phyloP scores from a whole-genome alignment of 2,888 invertebrate species.

The Antheraea assamensis region DNA sequence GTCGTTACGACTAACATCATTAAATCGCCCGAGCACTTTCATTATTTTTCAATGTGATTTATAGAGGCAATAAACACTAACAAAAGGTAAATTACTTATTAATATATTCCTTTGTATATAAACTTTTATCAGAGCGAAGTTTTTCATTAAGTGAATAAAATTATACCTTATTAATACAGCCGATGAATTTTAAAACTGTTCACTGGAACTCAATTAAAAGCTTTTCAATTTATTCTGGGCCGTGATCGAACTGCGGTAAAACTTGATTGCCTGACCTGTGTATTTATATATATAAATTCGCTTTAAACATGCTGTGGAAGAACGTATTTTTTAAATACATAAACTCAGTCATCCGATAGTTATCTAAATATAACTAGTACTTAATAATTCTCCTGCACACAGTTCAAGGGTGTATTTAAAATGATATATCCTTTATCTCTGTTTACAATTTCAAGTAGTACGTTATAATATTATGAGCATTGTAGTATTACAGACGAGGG shows the following conservation, averaged over 20 bases:
- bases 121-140: not conserved
- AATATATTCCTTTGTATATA: not conserved
- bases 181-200: slow-evolving; percentile 24
- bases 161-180: slow-evolving; percentile 9
- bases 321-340: not conserved
- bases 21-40: no score
- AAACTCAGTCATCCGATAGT: not conserved
- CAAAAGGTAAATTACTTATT: not conserved
- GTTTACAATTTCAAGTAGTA: no score
- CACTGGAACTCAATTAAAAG: slow-evolving; percentile 24
- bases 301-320: not conserved
- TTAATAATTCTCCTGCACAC: not conserved
- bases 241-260: slow-evolving; percentile 14
- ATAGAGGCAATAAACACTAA: not conserved
- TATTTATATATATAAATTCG: not conserved
- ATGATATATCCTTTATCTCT: no score
- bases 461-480: no score
- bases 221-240: slow-evolving; percentile 21
- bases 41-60: no score
- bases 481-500: no score
- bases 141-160: slow-evolving; percentile 18
- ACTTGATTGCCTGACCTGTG: slow-evolving; percentile 4
- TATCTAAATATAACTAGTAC: not conserved
- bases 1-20: no score
- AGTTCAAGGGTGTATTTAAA: not conserved